Base-by-base conservation (phyloP, 2,888 invertebrate species). In the Scaeva pyrastri region DNA sequence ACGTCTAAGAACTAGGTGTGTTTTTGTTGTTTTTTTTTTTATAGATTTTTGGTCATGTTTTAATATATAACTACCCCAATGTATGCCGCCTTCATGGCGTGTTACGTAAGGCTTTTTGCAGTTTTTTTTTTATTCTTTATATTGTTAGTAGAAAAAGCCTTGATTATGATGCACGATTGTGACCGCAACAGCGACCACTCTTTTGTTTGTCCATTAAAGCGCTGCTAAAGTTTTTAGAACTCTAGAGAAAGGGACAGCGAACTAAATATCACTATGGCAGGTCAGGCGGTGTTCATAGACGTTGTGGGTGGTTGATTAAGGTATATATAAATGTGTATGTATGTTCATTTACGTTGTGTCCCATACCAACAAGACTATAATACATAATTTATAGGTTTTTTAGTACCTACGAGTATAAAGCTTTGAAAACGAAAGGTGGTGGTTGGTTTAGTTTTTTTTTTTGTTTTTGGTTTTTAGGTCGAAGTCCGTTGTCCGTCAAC, bases 81-180 rank as follows among this genome's bases (percentile, higher is more conserved):
- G 39, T 60, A 8, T 58, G 52, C 36, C 39, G 39, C 52, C 39
- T 21, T 39, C 52, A 23, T 39, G 14, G 21, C 19, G 45, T 45
- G 72, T 85, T 85, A 85, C 80, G 72, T 81, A 85, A 85, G 80
- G 62, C 11, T 66, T 64, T 52, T 48, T 64, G 21, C 23, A 43
- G 14, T 50, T 8, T 12, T 39, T 3, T 52, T 52, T 50, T 1
- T 50, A 12, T 60, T 23, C 2, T 62, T 70, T 2, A 55, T 39
- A 19, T 71, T 83, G 31, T 48, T 45, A 36, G 62, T 56, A 31
- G 5, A 55, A 52, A 52, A 50, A 74, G 56, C 83, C 74, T 74
- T 84, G 79, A 75, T 75, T 74, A 70, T 75, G 80, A 64, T 81
- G 79, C 79, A 60, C 66, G 75, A 58, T 76, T 75, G 71, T 75